These are phyloP conservation scores for Marisa cornuarietis DNA, from an alignment of 1,140 invertebrate genomes.

Conservation along the genomic window DNA sequence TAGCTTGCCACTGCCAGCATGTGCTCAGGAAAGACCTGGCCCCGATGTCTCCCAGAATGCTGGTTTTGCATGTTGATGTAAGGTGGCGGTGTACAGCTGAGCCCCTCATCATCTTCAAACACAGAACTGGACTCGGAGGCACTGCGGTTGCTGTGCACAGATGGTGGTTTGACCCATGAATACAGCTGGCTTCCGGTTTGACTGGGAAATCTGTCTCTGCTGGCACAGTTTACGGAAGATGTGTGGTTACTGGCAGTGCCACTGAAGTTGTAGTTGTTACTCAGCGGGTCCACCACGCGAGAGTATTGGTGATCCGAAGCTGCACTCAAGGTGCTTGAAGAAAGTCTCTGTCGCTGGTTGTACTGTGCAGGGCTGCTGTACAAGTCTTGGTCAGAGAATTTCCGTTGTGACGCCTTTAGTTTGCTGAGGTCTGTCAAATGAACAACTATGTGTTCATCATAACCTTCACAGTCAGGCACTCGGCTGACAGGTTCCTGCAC, in stretches of 20 bases:
- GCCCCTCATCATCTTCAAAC: slow-evolving; percentile 19
- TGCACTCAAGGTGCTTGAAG: slow-evolving; percentile 18
- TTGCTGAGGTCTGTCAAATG: slow-evolving; percentile 9
- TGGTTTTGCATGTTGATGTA: slow-evolving; percentile 21
- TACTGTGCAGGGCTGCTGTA: slow-evolving; percentile 31
- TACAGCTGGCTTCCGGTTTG: not conserved
- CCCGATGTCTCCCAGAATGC: slow-evolving; percentile 25
- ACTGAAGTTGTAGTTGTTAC: slow-evolving; percentile 14
- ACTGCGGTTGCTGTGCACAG: slow-evolving; percentile 7
- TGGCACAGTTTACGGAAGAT: not conserved
- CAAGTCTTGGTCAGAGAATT: slow-evolving; percentile 36
- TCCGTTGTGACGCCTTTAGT: slow-evolving; percentile 15
- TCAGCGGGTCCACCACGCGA: slow-evolving; percentile 15
- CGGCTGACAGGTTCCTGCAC: slow-evolving; percentile 19
- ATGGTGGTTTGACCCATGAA: slow-evolving; percentile 20
- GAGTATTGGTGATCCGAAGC: slow-evolving; percentile 27
- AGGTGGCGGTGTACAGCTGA: not conserved
- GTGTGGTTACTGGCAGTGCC: slow-evolving; percentile 6
- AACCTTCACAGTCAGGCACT: slow-evolving; percentile 11
- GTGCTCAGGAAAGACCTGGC: slow-evolving; percentile 38
- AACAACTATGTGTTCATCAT: not conserved
- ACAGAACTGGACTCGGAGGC: slow-evolving; percentile 19
- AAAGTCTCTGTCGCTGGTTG: slow-evolving; percentile 18
- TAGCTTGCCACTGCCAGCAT: slow-evolving; percentile 25
- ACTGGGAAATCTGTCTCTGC: not conserved